phyloP scores from a whole-genome alignment of 2,113 vertebrate species.

The Microtus richardsoni region DNA sequence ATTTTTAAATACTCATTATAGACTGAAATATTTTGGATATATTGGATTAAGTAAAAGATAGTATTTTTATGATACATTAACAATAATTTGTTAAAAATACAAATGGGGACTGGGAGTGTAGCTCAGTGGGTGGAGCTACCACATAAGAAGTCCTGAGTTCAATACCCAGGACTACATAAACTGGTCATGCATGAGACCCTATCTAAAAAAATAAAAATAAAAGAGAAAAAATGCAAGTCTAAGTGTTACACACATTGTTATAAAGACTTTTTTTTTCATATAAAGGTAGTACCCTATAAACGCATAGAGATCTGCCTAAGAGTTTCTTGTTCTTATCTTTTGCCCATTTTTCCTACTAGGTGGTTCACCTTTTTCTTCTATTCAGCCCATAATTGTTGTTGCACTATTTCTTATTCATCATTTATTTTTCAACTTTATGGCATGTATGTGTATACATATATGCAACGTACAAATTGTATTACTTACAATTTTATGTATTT shows the following conservation, averaged over 20 bases:
- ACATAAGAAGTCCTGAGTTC: background rate
- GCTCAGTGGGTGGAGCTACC: background rate
- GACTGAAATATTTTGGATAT: slow-evolving; percentile 37
- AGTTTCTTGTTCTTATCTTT: background rate
- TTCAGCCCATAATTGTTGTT: background rate
- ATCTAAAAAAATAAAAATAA: background rate
- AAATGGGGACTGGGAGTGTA: background rate
- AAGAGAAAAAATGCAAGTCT: slow-evolving; percentile 6
- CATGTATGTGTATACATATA: background rate
- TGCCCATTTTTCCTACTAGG: slow-evolving; percentile 27
- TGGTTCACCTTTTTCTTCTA: slow-evolving; percentile 10
- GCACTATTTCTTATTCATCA: background rate
- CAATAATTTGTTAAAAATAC: background rate
- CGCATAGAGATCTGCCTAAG: background rate
- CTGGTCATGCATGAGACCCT: background rate
- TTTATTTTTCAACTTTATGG: slow-evolving; percentile 4
- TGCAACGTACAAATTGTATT: background rate
- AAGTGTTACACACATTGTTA: background rate
- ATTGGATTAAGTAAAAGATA: slow-evolving; percentile 44
- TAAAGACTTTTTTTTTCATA: slow-evolving; percentile 26
- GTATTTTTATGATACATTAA: background rate
- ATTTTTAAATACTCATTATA: slow-evolving; percentile 31
- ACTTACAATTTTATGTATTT: background rate
- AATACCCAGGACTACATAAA: background rate
- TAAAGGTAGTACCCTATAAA: background rate